These are phyloP conservation scores for Protobothrops mucrosquamatus DNA, from an alignment of 2,113 vertebrate species.

Conservation along the genomic window DNA sequence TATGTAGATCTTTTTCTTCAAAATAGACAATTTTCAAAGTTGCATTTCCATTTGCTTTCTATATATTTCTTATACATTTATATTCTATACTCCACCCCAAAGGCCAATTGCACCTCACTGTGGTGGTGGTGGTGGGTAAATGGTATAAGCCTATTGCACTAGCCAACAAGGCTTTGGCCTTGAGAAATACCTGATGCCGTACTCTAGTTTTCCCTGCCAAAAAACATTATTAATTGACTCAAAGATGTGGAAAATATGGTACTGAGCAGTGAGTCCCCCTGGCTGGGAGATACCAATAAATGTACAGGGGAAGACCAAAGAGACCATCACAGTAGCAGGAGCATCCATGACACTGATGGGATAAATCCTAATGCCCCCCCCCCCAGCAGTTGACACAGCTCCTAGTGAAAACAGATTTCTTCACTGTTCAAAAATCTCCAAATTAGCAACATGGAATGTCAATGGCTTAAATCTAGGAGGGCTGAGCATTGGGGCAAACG, in stretches of 20 bases:
- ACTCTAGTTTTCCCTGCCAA: neutral
- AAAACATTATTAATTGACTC: neutral
- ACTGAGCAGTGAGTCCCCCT: neutral
- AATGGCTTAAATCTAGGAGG: too few species aligned
- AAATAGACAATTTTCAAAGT: neutral
- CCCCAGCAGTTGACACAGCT: neutral
- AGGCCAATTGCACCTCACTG: neutral
- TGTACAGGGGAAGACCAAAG: neutral
- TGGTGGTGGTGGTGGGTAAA: neutral
- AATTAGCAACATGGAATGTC: too few species aligned
- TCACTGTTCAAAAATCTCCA: too few species aligned
- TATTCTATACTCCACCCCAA: neutral
- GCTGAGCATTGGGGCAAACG: too few species aligned
- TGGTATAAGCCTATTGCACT: neutral
- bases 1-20: neutral
- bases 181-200: neutral
- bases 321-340: neutral
- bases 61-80: neutral
- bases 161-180: neutral
- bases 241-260: neutral
- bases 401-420: neutral
- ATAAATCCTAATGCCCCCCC: neutral
- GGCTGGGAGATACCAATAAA: neutral
- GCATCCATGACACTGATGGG: neutral
- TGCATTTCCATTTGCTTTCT: neutral